Evolutionary conservation across 2,797 vertebrate genomes (phyloP).

Genomic region (Scleropages formosus): DNA sequence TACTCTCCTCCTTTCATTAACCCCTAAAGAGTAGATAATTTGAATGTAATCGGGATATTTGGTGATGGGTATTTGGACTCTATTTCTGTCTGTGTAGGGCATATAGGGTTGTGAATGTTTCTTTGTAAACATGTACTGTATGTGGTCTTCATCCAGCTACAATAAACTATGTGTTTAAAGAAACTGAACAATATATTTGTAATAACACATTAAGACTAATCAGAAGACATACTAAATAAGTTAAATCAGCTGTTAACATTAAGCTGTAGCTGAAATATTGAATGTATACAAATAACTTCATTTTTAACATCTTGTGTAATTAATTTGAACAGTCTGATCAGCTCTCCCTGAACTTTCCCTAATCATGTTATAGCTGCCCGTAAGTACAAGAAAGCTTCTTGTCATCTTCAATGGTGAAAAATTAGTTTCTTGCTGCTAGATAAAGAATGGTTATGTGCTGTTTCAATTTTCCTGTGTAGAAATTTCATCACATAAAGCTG

Average conservation of each 20-base stretch:
- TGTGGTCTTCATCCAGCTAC: not conserved
- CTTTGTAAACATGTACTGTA: conserved; percentile 33
- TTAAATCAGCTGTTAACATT: conserved; percentile 16
- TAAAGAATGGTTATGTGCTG: no score
- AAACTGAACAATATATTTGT: not conserved
- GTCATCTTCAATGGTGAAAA: no score
- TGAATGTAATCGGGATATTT: conserved; percentile 36
- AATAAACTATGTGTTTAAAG: not conserved
- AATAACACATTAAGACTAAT: not conserved
- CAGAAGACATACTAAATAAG: not conserved
- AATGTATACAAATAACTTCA: not conserved
- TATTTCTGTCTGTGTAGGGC: conserved; percentile 51
- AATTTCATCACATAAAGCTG: no score
- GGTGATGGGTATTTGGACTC: conserved; percentile 61
- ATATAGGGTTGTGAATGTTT: conserved; percentile 40
- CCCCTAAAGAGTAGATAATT: conserved; percentile 33
- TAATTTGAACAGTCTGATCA: not conserved
- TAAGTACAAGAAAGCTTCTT: no score
- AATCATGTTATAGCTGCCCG: no score
- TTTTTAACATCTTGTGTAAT: not conserved
- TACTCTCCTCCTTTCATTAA: conserved; percentile 36
- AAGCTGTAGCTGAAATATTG: not conserved
- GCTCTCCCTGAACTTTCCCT: no score
- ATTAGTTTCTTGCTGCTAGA: no score
- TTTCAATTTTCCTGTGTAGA: no score